phyloP scores from a whole-genome alignment of 2,888 invertebrate species.

The Stenodema calcarata region DNA sequence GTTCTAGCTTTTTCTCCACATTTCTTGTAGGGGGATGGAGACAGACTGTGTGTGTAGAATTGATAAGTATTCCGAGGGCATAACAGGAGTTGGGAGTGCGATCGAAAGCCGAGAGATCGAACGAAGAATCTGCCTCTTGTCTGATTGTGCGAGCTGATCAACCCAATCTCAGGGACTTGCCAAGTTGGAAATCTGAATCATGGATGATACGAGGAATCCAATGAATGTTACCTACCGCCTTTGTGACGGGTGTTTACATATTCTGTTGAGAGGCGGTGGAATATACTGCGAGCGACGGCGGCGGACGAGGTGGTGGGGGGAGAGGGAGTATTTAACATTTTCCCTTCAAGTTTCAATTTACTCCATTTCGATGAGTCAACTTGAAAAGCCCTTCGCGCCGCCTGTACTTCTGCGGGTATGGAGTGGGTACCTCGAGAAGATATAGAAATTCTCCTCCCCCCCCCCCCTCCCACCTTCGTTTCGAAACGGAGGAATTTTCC shows the following conservation, averaged over 20 bases:
- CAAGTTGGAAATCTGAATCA: constrained; percentile 25
- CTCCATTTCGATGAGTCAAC: constrained; percentile 36
- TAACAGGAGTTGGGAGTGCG: no score
- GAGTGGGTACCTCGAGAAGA: neutral
- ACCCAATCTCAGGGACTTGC: neutral
- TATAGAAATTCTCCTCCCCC: constrained; percentile 2
- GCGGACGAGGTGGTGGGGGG: neutral
- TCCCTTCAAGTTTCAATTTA: constrained; percentile 27
- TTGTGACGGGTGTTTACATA: constrained; percentile 39
- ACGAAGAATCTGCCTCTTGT: no score
- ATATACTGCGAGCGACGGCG: neutral
- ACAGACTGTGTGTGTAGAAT: no score
- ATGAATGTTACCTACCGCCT: constrained; percentile 32
- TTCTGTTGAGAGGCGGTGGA: constrained; percentile 5
- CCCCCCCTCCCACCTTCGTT: neutral
- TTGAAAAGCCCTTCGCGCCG: neutral
- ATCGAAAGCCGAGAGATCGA: no score
- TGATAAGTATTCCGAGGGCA: no score
- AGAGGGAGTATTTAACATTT: constrained; percentile 12
- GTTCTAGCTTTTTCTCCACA: no score
- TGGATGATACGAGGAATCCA: constrained; percentile 29
- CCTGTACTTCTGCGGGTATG: neutral
- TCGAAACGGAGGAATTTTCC: constrained; percentile 10
- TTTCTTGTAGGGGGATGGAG: no score
- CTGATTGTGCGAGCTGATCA: neutral